phyloP scores from a whole-genome alignment of 37 sponge, comb jelly and placozoan genomes.

The Agelas oroides region DNA sequence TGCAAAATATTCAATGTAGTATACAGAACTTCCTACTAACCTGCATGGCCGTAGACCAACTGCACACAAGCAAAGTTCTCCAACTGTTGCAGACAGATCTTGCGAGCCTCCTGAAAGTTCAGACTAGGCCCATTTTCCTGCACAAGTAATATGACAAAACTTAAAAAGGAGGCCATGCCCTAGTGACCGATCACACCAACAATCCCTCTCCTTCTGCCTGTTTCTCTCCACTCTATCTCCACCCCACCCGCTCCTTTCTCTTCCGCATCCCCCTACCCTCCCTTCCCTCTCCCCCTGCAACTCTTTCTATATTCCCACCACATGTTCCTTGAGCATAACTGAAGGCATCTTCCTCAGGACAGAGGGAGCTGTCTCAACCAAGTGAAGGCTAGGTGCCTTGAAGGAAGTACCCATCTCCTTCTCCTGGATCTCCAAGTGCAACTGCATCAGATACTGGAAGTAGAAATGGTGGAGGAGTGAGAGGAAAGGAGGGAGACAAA shows the following conservation, averaged over 20 bases:
- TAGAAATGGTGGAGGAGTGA: not conserved
- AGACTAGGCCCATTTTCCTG: slow-evolving; percentile 27
- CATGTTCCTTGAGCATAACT: slow-evolving; percentile 73
- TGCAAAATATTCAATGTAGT: not conserved
- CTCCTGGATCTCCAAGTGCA: slow-evolving; percentile 46
- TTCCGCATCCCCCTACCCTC: no score
- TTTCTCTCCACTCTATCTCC: no score
- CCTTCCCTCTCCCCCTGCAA: no score
- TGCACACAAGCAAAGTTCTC: slow-evolving; percentile 52
- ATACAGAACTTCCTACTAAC: no score
- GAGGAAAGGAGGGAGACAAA: not conserved
- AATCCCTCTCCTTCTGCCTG: no score
- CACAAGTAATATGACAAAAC: not conserved
- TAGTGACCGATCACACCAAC: no score
- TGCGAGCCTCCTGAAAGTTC: slow-evolving; percentile 43
- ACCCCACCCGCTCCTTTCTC: no score
- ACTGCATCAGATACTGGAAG: slow-evolving; percentile 60
- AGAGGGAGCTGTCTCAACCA: slow-evolving; percentile 83
- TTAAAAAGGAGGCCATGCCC: no score
- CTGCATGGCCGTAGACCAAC: slow-evolving; percentile 75
- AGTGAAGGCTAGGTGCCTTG: slow-evolving; percentile 50
- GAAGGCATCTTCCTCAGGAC: slow-evolving; percentile 83
- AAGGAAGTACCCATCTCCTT: not conserved
- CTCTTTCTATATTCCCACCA: no score
- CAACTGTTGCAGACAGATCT: not conserved